These are phyloP conservation scores for Urechis unicinctus DNA, from an alignment of 2,888 invertebrate species.

Conservation along the genomic window DNA sequence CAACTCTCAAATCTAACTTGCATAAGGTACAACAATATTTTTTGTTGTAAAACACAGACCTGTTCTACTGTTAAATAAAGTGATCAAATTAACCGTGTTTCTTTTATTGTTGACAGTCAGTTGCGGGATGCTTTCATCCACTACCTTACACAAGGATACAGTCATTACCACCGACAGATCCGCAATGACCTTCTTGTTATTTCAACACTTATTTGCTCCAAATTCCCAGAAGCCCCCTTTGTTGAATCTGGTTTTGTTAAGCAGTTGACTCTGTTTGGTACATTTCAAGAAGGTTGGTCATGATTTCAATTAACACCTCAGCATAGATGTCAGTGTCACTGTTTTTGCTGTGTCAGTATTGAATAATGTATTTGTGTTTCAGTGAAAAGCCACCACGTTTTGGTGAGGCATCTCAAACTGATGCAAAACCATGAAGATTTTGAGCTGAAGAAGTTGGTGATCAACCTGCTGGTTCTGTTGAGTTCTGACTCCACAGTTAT, in stretches of 20 bases:
- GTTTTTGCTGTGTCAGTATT: background rate
- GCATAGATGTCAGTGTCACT: background rate
- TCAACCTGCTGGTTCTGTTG: constrained; percentile 43
- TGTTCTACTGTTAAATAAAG: no score
- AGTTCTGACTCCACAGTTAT: constrained; percentile 36
- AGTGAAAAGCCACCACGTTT: constrained; percentile 48
- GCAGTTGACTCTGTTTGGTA: constrained; percentile 47
- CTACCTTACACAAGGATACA: constrained; percentile 47
- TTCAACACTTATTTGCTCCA: constrained; percentile 36
- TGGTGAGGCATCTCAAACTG: constrained; percentile 46
- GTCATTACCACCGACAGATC: constrained; percentile 47
- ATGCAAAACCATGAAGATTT: constrained; percentile 48
- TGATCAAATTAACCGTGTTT: background rate
- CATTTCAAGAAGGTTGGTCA: constrained; percentile 49
- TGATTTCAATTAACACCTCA: background rate
- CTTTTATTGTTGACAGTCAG: constrained; percentile 29
- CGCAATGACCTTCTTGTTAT: constrained; percentile 48
- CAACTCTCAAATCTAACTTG: constrained; percentile 44
- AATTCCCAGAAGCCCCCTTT: constrained; percentile 42
- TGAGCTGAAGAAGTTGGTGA: constrained; percentile 49
- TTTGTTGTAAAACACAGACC: background rate
- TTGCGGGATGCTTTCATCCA: constrained; percentile 47
- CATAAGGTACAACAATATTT: constrained; percentile 33
- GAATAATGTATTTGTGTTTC: constrained; percentile 15
- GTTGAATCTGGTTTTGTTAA: constrained; percentile 49